These are phyloP conservation scores for Nasonia oneida DNA, from an alignment of 2,888 invertebrate species.

Conservation along the genomic window DNA sequence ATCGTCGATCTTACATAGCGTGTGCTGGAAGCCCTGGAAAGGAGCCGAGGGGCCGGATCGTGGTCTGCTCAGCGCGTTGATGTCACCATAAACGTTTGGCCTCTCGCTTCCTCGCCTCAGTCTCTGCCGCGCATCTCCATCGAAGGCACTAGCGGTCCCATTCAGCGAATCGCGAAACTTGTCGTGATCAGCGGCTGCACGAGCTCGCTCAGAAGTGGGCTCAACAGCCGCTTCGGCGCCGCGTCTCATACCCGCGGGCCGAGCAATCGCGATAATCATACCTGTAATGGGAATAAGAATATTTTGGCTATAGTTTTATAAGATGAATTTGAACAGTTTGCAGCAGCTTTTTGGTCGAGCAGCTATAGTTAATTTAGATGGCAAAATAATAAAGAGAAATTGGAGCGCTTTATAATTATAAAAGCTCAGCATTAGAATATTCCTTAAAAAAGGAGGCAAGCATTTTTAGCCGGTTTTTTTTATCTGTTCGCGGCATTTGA, in stretches of 20 bases:
- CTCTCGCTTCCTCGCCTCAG: conserved; percentile 34
- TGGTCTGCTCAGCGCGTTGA: neutral
- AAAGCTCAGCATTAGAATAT: no score
- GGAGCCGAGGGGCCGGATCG: neutral
- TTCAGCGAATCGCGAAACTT: conserved; percentile 36
- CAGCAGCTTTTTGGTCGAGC: no score
- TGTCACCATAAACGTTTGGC: neutral
- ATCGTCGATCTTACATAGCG: conserved; percentile 9
- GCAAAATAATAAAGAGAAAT: no score
- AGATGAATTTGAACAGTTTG: no score
- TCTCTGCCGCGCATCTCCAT: conserved; percentile 38
- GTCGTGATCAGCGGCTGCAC: conserved; percentile 37
- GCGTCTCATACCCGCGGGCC: conserved; percentile 44
- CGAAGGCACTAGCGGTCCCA: conserved; percentile 60
- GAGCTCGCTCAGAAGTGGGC: neutral
- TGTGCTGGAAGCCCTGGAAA: conserved; percentile 42
- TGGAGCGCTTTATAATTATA: no score
- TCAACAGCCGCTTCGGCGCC: conserved; percentile 27
- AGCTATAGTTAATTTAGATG: no score
- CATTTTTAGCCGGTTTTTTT: no score
- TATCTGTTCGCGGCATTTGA: no score
- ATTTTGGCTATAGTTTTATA: neutral
- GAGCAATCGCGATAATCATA: conserved; percentile 56
- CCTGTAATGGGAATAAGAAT: conserved; percentile 40
- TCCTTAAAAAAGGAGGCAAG: no score